Percentiles rank a stretch among this genome's conserved stretches.
These are phyloP conservation scores for Halictus quadricinctus DNA, from an alignment of 2,888 invertebrate genomes.

Conservation along the genomic window DNA sequence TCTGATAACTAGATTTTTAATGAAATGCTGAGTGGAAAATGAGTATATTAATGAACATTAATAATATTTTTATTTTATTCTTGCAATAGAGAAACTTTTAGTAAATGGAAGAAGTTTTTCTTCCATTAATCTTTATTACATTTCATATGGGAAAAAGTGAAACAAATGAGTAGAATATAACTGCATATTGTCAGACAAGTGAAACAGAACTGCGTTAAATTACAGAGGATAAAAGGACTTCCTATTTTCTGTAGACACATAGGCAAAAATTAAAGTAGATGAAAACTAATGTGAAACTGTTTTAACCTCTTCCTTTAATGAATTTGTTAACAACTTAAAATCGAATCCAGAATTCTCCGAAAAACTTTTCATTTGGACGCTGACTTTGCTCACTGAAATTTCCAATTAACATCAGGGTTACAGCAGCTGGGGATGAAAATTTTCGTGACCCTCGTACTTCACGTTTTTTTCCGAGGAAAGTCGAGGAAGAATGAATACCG, in stretches of 20 bases:
- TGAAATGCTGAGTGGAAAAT: neutral
- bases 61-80: too few species aligned
- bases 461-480: neutral
- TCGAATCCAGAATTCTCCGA: neutral
- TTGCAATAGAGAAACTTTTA: too few species aligned
- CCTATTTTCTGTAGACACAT: neutral
- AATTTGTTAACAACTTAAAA: neutral
- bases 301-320: neutral
- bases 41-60: neutral
- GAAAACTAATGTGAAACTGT: neutral
- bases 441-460: neutral
- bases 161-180: neutral
- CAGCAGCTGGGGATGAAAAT: neutral
- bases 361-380: neutral
- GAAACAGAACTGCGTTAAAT: neutral
- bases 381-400: neutral
- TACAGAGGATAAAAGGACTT: neutral
- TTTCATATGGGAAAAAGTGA: neutral
- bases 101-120: too few species aligned
- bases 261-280: neutral
- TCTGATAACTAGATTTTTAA: too few species aligned
- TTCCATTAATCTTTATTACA: neutral
- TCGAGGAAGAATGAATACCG: slow-evolving; percentile 20
- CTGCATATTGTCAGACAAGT: neutral
- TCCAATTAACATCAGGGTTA: neutral